Percentiles rank a stretch among this genome's conserved stretches.
Evolutionary conservation across 2,888 invertebrate species (phyloP).

Genomic region (Nematopogon swammerdamellus): DNA sequence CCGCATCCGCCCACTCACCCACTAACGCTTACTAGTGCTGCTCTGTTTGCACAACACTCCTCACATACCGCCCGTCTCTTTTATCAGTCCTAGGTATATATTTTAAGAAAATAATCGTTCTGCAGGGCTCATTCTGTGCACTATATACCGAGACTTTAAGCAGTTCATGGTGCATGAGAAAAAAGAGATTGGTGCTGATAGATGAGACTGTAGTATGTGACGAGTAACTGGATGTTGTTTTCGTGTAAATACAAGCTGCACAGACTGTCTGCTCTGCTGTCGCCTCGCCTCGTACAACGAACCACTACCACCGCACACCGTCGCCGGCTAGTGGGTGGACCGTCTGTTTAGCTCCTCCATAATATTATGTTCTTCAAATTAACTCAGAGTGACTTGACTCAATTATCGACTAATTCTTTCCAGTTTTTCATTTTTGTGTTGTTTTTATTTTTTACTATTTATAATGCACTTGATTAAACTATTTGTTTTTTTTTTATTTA

Average conservation of each 20-base stretch:
- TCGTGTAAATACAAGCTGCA: background rate
- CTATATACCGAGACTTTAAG: no score
- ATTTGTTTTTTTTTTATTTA: conserved; percentile 45
- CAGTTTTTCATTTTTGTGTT: conserved; percentile 49
- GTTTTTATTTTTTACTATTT: conserved; percentile 37
- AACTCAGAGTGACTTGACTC: conserved; percentile 36
- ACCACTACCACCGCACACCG: background rate
- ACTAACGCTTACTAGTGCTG: background rate
- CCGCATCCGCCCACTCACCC: conserved; percentile 11
- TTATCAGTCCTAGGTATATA: no score
- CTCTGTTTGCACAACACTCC: no score
- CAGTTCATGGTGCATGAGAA: no score
- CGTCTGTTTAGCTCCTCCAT: conserved; percentile 1
- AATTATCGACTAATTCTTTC: conserved; percentile 32
- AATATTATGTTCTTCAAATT: no score
- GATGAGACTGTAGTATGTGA: no score
- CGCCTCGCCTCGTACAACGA: background rate
- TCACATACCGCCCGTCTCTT: no score
- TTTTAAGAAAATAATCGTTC: no score
- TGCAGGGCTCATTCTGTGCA: no score
- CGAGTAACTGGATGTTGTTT: background rate
- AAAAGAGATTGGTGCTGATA: no score
- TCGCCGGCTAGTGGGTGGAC: background rate
- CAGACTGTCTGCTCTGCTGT: background rate
- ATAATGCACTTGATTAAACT: conserved; percentile 23